Percentiles rank a stretch among this genome's conserved stretches.
Conservation (phyloP, 2,797 vertebrate species). For the Pyrocephalus nanus region DNA sequence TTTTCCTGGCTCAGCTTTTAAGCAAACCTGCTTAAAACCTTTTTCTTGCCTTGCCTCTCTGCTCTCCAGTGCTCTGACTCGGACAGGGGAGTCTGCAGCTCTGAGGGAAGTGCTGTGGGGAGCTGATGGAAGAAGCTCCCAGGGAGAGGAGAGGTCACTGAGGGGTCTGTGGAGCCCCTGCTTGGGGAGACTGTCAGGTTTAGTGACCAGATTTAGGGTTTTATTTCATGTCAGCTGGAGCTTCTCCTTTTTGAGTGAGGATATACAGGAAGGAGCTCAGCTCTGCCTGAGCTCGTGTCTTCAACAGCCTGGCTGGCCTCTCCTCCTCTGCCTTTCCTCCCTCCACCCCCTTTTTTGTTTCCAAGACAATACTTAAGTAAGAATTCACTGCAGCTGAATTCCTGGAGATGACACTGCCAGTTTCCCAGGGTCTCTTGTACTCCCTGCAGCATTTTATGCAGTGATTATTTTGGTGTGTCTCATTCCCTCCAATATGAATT, state of each 20-base stretch:
- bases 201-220: not conserved
- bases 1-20: not conserved
- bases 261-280: not conserved
- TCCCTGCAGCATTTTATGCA: not conserved
- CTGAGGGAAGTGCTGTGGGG: not conserved
- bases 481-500: not conserved
- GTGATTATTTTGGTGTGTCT: not conserved
- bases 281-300: not conserved
- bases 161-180: not conserved
- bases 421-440: constrained; percentile 4
- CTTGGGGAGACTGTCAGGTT: not conserved
- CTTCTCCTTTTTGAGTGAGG: not conserved
- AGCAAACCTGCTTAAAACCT: not conserved
- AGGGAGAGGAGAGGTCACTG: not conserved
- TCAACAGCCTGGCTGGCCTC: not conserved
- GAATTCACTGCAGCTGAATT: constrained; percentile 20
- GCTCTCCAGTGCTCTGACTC: not conserved
- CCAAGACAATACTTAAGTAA: constrained; percentile 27
- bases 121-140: not conserved
- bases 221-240: not conserved
- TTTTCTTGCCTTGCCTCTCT: not conserved
- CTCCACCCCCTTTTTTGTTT: constrained; percentile 25
- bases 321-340: constrained; percentile 27
- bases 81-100: not conserved
- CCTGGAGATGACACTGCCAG: not conserved